Percentiles rank a stretch among this genome's conserved stretches.
These are phyloP conservation scores for Lindbergichthys nudifrons DNA, from an alignment of 2,797 vertebrate genomes.

Conservation along the genomic window DNA sequence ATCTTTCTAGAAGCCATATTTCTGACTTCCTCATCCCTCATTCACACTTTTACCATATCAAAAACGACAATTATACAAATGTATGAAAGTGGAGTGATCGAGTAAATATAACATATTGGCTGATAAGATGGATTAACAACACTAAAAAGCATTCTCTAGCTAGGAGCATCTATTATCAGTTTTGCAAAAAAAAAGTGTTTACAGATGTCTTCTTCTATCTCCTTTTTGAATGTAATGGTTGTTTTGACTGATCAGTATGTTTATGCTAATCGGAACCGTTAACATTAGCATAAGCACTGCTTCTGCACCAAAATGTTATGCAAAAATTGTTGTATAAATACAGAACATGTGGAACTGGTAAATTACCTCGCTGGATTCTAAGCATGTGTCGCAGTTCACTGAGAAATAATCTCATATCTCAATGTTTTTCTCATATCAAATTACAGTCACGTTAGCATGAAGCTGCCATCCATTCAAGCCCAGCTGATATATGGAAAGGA, in stretches of 20 bases:
- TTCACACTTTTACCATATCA: background rate
- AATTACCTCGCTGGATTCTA: slow-evolving; percentile 5
- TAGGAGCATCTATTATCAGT: background rate
- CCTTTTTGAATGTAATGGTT: slow-evolving; percentile 12
- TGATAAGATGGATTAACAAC: background rate
- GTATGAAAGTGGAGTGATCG: background rate
- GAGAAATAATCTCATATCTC: background rate
- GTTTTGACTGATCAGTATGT: slow-evolving; percentile 38
- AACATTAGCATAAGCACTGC: slow-evolving; percentile 19
- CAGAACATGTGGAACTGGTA: background rate
- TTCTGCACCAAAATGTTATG: background rate
- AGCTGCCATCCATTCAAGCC: background rate
- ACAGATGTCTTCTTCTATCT: background rate
- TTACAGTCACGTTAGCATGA: background rate
- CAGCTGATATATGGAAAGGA: background rate
- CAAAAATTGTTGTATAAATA: slow-evolving; percentile 11
- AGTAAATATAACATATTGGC: background rate
- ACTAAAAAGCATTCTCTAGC: background rate
- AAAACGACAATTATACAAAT: background rate
- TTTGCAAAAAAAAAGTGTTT: background rate
- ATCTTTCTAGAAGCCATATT: background rate
- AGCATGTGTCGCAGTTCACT: background rate
- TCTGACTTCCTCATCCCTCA: background rate
- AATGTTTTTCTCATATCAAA: background rate
- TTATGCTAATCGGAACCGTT: slow-evolving; percentile 28